Evolutionary conservation across 1,140 invertebrate species (phyloP), one percentile per base, ranked within the genome.

Genomic region (Nylanderia fulva): DNA sequence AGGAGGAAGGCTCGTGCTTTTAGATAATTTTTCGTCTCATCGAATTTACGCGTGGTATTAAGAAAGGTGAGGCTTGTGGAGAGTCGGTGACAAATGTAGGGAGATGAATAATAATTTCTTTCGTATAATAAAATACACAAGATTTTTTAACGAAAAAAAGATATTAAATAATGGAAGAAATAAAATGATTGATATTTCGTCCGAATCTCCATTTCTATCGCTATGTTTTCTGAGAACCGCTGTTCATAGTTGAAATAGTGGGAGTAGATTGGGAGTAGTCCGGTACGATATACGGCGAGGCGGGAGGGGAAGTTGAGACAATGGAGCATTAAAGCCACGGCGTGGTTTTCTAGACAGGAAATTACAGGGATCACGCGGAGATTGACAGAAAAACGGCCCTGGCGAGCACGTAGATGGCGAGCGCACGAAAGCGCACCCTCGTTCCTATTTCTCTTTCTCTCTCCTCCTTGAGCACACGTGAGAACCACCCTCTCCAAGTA

Each of bases 291-390:
- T 63, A 85, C 63, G 76, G 45, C 60, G 77, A 52, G 74, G 48
- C 86, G 63, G 79, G 71, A 61, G 88, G 75, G 82, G 60, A n/a
- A 68, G 84, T 89, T 92, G 93, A 94, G 92, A 94, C 94, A 94
- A 94, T 94, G 93, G 94, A 94, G 92, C 93, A 95, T 94, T 95
- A 94, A 94, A 94, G 91, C 91, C 87, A 91, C 91, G 92, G 92
- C 93, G 92, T 91, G 92, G 91, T 94, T 94, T 93, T 94, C 93
- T 93, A 92, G 93, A 94, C 93, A 94, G 94, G 92, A 95, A 95
- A 95, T 95, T 95, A 94, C 93, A 95, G 94, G 94, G 93, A 94
- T 94, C 93, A 93, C 92, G 90, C 90, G 91, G 91, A 94, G 93
- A 95, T 94, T 94, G 94, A 95, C 94, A 95, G 93, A 94, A 94